Evolutionary conservation across 2,113 vertebrate species (phyloP), one percentile per base, ranked within the genome.

Genomic region (Zosterops japonicus): DNA sequence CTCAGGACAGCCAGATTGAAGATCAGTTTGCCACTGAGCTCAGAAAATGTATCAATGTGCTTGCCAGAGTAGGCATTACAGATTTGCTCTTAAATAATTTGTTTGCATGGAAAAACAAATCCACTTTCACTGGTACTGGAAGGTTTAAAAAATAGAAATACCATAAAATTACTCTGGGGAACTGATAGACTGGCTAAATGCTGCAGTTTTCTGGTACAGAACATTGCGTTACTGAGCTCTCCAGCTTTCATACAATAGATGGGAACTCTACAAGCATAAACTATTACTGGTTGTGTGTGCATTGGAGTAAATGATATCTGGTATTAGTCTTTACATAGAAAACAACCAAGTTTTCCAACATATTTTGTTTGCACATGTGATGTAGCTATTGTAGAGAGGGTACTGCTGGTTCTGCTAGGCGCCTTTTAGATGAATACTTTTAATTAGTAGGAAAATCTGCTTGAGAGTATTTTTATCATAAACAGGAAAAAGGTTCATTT

Each of bases 151-250:
- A 90, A 60, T 60, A 89, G 83, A 90, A 96, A 71, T 65, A 78
- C 53, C 64, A 75, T 68, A 82, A 92, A 93, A 71, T 56, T 88
- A 42, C 41, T 83, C 65, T 61, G 69, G 80, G 90, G 93, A 92
- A 71, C 80, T 20, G 59, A 61, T 21, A 76, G 17, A 27, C 35
- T 78, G 47, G 64, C 60, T 92, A 81, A 96, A 87, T 39, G 44
- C 72, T 89, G 64, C 80, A 27, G 64, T 81, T 90, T 94, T 95
- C 85, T 94, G 52, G 86, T 84, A 94, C 76, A 79, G 88, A 93
- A 96, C 88, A 78, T 94, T 53, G 33, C 81, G 80, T 90, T 94
- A 68, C 55, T 88, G 64, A 52, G 4, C 56, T 81, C 76, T 90
- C 35, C 44, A 93, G 56, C 19, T 90, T 86, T 88, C 53, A 75